These are phyloP conservation scores for Apoderus coryli DNA, from an alignment of 2,888 invertebrate genomes.

Conservation along the genomic window DNA sequence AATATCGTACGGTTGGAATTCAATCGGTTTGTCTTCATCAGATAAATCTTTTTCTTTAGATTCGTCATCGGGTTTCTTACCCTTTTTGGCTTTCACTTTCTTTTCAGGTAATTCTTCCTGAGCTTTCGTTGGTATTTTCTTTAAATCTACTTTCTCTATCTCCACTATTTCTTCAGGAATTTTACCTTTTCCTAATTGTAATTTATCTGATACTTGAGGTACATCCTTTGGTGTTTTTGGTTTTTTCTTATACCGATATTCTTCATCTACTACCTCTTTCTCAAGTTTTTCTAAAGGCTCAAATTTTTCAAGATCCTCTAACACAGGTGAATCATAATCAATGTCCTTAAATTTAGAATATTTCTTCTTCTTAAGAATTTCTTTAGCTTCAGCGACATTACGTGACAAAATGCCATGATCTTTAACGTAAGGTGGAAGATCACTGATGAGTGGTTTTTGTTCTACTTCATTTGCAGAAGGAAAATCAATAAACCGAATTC, in stretches of 20 bases:
- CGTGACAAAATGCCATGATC: constrained; percentile 33
- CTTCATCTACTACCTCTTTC: constrained; percentile 23
- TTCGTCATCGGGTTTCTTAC: constrained; percentile 4
- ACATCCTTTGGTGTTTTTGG: constrained; percentile 13
- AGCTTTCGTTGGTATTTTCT: constrained; percentile 29
- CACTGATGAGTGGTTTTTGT: constrained; percentile 24
- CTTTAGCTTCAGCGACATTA: constrained; percentile 33
- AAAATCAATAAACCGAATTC: constrained; percentile 41
- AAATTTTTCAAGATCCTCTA: constrained; percentile 33
- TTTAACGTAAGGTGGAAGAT: constrained; percentile 24
- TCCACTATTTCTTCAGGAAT: constrained; percentile 26
- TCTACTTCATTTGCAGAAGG: constrained; percentile 26
- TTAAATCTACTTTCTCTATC: constrained; percentile 24
- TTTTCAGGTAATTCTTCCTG: constrained; percentile 8
- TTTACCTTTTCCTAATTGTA: constrained; percentile 28
- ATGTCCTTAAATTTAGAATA: constrained; percentile 28
- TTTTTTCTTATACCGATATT: constrained; percentile 16
- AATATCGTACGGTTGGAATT: constrained; percentile 28
- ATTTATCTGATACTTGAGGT: constrained; percentile 17
- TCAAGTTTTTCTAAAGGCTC: constrained; percentile 21
- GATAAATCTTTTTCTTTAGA: constrained; percentile 8
- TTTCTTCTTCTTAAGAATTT: constrained; percentile 24
- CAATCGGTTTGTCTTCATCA: constrained; percentile 18
- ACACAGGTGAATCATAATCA: constrained; percentile 28
- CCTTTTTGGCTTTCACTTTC: constrained; percentile 14